phyloP scores from a whole-genome alignment of 2,113 vertebrate species.

The Hepsetus odoe region DNA sequence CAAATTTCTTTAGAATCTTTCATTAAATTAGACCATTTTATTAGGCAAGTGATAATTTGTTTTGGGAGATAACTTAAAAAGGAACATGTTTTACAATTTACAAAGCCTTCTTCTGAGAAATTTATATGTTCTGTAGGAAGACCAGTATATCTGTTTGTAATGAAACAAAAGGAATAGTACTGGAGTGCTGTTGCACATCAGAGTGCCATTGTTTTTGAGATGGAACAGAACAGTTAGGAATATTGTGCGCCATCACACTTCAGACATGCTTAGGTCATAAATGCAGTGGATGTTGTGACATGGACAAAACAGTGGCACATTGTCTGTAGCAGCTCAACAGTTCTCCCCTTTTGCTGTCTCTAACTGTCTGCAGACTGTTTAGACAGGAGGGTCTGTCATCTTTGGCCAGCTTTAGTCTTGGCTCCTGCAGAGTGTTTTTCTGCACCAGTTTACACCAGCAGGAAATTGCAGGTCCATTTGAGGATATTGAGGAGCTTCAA shows the following conservation, averaged over 20 bases:
- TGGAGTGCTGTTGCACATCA: not conserved
- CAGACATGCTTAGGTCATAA: slow-evolving; percentile 54
- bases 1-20: too few species aligned
- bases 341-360: slow-evolving; percentile 43
- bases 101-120: not conserved
- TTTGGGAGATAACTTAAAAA: not conserved
- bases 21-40: too few species aligned
- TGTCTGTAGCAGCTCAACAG: slow-evolving; percentile 42
- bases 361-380: slow-evolving; percentile 62
- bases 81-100: not conserved
- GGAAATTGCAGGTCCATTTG: not conserved
- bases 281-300: slow-evolving; percentile 55
- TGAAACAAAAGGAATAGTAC: not conserved
- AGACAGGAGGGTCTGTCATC: slow-evolving; percentile 71
- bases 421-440: slow-evolving; percentile 33
- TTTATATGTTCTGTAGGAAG: not conserved
- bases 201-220: not conserved
- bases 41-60: too few species aligned
- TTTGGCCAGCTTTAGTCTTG: slow-evolving; percentile 70
- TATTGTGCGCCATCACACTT: not conserved
- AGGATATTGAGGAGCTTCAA: not conserved
- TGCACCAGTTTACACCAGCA: slow-evolving; percentile 1
- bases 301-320: slow-evolving; percentile 50
- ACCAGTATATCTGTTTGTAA: not conserved
- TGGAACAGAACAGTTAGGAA: not conserved